A percentile compares a stretch with the other conserved stretches of the same genome.
These are phyloP conservation scores for Graphium colonna DNA, from an alignment of 2,888 invertebrate species.

Conservation along the genomic window DNA sequence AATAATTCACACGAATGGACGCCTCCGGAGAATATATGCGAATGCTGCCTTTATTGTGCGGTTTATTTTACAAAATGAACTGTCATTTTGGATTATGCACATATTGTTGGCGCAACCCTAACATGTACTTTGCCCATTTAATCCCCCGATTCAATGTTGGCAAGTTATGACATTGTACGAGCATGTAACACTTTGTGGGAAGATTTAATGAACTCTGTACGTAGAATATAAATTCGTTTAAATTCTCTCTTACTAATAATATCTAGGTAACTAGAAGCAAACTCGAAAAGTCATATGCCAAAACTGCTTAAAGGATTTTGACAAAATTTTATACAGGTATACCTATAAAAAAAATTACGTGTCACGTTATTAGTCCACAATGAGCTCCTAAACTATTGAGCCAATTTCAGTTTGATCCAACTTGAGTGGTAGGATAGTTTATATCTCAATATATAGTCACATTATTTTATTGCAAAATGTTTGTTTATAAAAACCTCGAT, in stretches of 20 bases:
- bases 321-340: too few species aligned
- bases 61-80: conserved; percentile 58
- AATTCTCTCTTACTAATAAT: neutral
- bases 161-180: neutral
- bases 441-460: too few species aligned
- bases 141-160: conserved; percentile 45
- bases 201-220: conserved; percentile 1
- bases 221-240: neutral
- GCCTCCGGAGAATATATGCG: conserved; percentile 61
- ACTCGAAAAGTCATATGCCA: too few species aligned
- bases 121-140: conserved; percentile 54
- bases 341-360: too few species aligned
- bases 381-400: too few species aligned
- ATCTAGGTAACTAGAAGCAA: too few species aligned
- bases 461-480: too few species aligned
- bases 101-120: conserved; percentile 50
- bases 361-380: too few species aligned
- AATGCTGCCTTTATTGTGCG: conserved; percentile 40
- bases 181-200: neutral
- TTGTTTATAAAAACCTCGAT: too few species aligned
- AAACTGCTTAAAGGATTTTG: too few species aligned
- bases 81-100: conserved; percentile 53
- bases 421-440: too few species aligned
- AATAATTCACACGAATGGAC: conserved; percentile 65
- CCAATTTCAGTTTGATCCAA: too few species aligned